These are phyloP conservation scores for Centropus unirufus DNA, from an alignment of 2,113 vertebrate species.

Conservation along the genomic window DNA sequence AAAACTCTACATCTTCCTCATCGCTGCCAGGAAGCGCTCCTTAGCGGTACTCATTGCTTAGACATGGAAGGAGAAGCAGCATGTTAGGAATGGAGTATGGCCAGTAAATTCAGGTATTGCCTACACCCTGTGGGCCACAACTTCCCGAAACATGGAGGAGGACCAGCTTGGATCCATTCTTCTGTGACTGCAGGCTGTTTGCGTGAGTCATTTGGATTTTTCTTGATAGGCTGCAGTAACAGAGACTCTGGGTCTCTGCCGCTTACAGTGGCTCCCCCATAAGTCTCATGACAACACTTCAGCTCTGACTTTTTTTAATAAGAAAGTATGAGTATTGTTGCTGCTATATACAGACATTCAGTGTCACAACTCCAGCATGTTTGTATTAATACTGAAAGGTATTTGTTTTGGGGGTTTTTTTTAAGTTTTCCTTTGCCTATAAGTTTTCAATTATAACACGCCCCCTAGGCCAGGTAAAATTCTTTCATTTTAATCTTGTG, in stretches of 20 bases:
- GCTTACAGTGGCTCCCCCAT: not conserved
- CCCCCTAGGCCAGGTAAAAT: not conserved
- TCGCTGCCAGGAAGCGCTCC: accelerated
- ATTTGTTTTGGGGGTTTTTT: not conserved
- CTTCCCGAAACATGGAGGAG: not conserved
- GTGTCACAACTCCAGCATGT: not conserved
- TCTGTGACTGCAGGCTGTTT: slow-evolving; percentile 14
- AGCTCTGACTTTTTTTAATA: not conserved
- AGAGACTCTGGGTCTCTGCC: not conserved
- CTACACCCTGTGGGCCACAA: not conserved
- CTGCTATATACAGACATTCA: not conserved
- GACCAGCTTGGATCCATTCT: slow-evolving; percentile 27
- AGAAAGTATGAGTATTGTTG: not conserved
- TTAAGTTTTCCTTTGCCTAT: not conserved
- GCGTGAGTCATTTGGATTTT: slow-evolving; percentile 27
- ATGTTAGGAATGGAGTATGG: slow-evolving; percentile 21
- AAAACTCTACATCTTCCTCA: not conserved
- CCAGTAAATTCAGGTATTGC: slow-evolving; percentile 1
- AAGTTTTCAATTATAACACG: not conserved
- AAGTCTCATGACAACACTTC: slow-evolving; percentile 12
- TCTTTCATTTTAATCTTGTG: not conserved
- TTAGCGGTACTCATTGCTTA: not conserved
- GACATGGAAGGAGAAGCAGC: not conserved
- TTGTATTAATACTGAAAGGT: not conserved
- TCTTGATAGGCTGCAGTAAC: not conserved